Evolutionary conservation across 1,140 invertebrate species (phyloP), one percentile per base, ranked within the genome.

Genomic region (Bemisia tabaci): DNA sequence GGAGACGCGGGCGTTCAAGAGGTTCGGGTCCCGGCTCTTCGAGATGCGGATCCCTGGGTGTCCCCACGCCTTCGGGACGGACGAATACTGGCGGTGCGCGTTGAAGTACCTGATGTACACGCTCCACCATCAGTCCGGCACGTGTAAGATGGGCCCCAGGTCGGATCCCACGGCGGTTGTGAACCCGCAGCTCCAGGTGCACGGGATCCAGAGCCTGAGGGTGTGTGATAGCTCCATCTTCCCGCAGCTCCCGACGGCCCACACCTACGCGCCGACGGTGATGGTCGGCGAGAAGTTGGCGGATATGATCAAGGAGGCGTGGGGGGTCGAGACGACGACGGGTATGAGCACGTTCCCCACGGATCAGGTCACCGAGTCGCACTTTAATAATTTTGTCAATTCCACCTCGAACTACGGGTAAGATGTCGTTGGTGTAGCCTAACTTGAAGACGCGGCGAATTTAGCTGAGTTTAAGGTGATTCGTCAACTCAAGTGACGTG

Each of bases 231-330:
- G 83, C 48, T 89, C 88, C 59, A 78, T 93, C 0, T 89, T 92
- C 77, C 90, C 90, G 0, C 77, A 76, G 1, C 80, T 89, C n/a
- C 79, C 87, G 12, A 81, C 80, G 2, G 88, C 85, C 0, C 89
- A 92, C 72, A 84, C 87, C 0, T 89, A 86, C 68, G 87, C 86
- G 0, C 83, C 84, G 0, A 83, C 87, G 1, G 82, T 84, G 60
- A 94, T 95, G 92, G 87, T 95, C 61, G 93, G 84, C 0, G 92
- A 96, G 76, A 92, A 91, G 74, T 89, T 82, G 0, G 85, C 90
- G 0, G 88, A 93, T 75, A 81, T 94, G 73, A 90, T 95, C 26
- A 87, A 85, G 71, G 75, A 79, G 64, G 75, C 79, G 63, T 85
- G 84, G 84, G 33, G 33, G 5, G 33, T 17, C 17, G 33, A 48